phyloP scores from a whole-genome alignment of 2,113 vertebrate species.

The Electrona antarctica region DNA sequence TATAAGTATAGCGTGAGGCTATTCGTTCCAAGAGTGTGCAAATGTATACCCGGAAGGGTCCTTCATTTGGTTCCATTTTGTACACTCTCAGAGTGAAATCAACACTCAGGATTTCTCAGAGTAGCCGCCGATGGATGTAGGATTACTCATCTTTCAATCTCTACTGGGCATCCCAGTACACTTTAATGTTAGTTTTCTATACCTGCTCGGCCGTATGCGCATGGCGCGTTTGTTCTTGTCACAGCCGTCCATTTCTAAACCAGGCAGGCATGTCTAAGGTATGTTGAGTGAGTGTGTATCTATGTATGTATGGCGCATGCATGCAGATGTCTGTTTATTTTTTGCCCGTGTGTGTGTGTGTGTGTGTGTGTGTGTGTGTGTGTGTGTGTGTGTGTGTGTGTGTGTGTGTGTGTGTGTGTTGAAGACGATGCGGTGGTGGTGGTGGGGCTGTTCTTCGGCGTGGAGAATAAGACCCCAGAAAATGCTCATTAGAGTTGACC shows the following conservation, averaged over 20 bases:
- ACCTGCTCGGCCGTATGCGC: conserved; percentile 52
- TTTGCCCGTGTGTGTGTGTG: conserved; percentile 22
- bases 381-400: conserved; percentile 34
- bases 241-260: conserved; percentile 55
- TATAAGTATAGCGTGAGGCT: background rate
- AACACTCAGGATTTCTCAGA: no score
- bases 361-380: conserved; percentile 50
- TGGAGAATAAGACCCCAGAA: conserved; percentile 84
- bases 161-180: conserved; percentile 13
- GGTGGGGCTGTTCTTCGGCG: conserved; percentile 53
- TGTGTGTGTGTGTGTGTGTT: conserved; percentile 52
- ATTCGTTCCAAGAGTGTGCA: no score
- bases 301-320: conserved; percentile 7
- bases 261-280: conserved; percentile 60
- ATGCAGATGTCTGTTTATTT: background rate
- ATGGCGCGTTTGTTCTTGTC: conserved; percentile 49
- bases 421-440: background rate
- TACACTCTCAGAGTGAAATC: no score
- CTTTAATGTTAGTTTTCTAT: conserved; percentile 29
- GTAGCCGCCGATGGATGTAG: conserved; percentile 15
- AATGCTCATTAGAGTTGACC: conserved; percentile 97
- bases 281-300: conserved; percentile 28
- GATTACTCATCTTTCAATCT: conserved; percentile 32
- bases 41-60: no score
- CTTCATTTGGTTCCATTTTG: no score